These are phyloP conservation scores for Dicerorhinus sumatrensis DNA, from an alignment of 2,113 vertebrate genomes.

Conservation along the genomic window DNA sequence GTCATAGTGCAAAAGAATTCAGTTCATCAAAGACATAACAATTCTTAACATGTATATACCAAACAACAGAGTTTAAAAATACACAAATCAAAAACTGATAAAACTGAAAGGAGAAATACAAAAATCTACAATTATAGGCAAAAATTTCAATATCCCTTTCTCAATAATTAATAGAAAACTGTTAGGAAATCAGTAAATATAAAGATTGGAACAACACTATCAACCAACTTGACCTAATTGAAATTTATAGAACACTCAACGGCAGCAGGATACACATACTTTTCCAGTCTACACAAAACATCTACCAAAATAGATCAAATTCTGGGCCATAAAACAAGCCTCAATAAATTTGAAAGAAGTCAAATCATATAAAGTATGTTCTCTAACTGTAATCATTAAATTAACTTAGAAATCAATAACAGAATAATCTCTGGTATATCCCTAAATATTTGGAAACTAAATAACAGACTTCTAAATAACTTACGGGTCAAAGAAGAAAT, in stretches of 20 bases:
- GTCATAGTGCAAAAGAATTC: neutral
- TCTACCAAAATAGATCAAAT: neutral
- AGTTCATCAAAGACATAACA: neutral
- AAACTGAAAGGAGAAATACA: neutral
- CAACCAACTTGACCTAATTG: neutral
- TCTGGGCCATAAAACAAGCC: neutral
- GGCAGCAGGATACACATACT: neutral
- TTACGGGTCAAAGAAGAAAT: neutral
- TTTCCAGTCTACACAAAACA: neutral
- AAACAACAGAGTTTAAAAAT: neutral
- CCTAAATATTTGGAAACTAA: neutral
- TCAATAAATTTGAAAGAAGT: neutral
- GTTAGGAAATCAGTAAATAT: neutral
- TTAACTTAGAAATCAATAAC: neutral
- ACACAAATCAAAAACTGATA: neutral
- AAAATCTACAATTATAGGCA: neutral
- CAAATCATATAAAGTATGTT: neutral
- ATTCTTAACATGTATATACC: neutral
- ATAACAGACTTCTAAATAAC: neutral
- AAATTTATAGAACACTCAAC: neutral
- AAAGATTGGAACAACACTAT: neutral
- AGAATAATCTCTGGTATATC: neutral
- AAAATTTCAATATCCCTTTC: neutral
- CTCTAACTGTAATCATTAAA: neutral
- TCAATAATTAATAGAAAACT: neutral